Evolutionary conservation across 2,888 invertebrate genomes (phyloP), one percentile per base, ranked within the genome.

Genomic region (Lycia hirtaria): DNA sequence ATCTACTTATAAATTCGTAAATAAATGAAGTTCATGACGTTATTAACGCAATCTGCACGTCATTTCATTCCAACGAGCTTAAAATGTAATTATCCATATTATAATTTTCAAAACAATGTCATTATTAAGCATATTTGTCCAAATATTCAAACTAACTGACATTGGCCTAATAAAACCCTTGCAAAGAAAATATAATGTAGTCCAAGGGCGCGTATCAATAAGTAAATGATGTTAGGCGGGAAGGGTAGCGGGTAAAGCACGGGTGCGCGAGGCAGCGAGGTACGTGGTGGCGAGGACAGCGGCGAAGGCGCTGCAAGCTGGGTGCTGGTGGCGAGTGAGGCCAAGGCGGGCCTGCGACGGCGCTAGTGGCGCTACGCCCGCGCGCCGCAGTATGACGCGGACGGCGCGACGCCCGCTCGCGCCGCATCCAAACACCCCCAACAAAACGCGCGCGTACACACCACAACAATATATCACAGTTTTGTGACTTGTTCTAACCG

Each of bases 361-460:
- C 62, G 60, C 60, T 26, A 49, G 54, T 48, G 52, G 49, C 52
- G 57, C 70, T 71, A 71, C 61, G 72, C 67, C 72, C 65, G 62
- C 64, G 63, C 67, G 76, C 89, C 87, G 91, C 90, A 89, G 88
- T 89, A 81, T 85, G 87, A 86, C 88, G 88, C 84, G 84, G 82
- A 81, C 76, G 75, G 80, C 83, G 82, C 77, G 71, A 70, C 82
- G 83, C 83, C 80, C 80, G 82, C 81, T 81, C 83, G 69, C 72
- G 67, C 71, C 72, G 60, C 68, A 66, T 66, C 72, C 54, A 56
- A 45, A 60, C 47, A 44, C 38, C 56, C 56, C 64, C 50, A 17
- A 48, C 26, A 51, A 48, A 41, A 35, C 58, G 55, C 64, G 62
- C 59, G 50, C 49, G 57, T 45, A 56, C 50, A 51, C 54, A 41